phyloP scores from a whole-genome alignment of 2,797 vertebrate species.

The Amblyraja radiata region DNA sequence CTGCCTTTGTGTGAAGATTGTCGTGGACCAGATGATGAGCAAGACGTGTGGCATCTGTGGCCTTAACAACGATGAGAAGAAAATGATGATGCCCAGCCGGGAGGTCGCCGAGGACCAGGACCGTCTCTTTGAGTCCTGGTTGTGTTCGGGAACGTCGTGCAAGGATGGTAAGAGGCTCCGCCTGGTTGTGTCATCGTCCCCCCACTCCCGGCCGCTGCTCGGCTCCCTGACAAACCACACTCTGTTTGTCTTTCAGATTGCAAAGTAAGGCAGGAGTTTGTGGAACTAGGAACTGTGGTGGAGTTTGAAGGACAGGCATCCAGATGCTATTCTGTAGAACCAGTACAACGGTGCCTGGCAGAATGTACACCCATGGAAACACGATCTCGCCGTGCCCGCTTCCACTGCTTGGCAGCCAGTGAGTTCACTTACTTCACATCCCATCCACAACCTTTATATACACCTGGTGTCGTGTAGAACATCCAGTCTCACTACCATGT shows the following conservation, averaged over 20 bases:
- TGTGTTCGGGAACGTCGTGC: conserved; percentile 60
- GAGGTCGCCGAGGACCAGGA: conserved; percentile 53
- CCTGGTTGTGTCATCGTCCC: neutral
- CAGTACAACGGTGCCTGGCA: conserved; percentile 48
- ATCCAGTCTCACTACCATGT: neutral
- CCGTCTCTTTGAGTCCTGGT: conserved; percentile 70
- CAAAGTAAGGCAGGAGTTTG: conserved; percentile 47
- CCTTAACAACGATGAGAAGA: conserved; percentile 63
- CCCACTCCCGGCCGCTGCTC: too few species aligned
- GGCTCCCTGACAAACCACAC: neutral
- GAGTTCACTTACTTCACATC: conserved; percentile 27
- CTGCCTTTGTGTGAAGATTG: conserved; percentile 53
- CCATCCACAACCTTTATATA: too few species aligned
- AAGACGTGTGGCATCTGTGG: conserved; percentile 72
- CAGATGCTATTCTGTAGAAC: conserved; percentile 49
- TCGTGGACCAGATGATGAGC: conserved; percentile 68
- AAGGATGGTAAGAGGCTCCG: conserved; percentile 46
- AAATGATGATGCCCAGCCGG: conserved; percentile 61
- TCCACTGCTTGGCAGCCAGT: conserved; percentile 55
- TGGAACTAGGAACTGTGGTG: conserved; percentile 49
- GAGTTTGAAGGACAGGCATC: conserved; percentile 41
- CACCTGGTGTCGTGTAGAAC: neutral
- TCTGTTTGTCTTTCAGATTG: conserved; percentile 48
- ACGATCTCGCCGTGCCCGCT: conserved; percentile 44
- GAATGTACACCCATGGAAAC: conserved; percentile 44